Evolutionary conservation across 2,797 vertebrate species (phyloP), one percentile per base, ranked within the genome.

Genomic region (Oreortyx pictus): DNA sequence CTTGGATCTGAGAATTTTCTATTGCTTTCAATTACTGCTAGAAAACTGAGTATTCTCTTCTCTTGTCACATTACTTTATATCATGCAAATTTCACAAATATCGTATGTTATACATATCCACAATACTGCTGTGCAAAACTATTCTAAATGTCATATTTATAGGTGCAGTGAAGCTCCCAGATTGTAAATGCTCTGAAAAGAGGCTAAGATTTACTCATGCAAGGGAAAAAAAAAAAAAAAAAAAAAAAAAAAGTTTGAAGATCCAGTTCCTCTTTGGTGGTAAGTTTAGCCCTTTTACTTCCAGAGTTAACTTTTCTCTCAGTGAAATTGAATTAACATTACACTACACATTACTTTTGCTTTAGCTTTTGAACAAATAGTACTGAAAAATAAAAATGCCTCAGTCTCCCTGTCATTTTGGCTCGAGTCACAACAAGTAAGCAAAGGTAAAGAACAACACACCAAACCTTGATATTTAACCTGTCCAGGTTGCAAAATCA

Each of bases 131-230:
- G 15, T 49, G 17, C 37, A 27, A 67, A 88, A 64, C 31, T 44
- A 1, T 24, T 68, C 25, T 46, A 39, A 15, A 76, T 64, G 2
- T 41, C 1, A 0, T 10, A 61, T 22, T 83, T 41, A 44, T 46
- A 41, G 16, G 27, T 61, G 11, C 20, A 11, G 15, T 54, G 64
- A 23, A 43, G 24, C 8, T 82, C 75, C 22, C 22, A 14, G 37
- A 15, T 9, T 15, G 6, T 18, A 39, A 88, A 46, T 15, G 29
- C 35, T 77, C 20, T 2, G 1, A 37, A 8, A 4, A 29, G 43
- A 31, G 18, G 39, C 77, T 35, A 16, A 46, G 8, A 15, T 43
- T 61, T 59, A 13, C 27, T 70, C 46, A 43, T 41, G 60, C 70
- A 41, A 41, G 14, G 37, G 39, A 41, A 13, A 41, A 41, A 41